Conservation (phyloP, 2,113 vertebrate genomes). For the Triplophysa dalaica region DNA sequence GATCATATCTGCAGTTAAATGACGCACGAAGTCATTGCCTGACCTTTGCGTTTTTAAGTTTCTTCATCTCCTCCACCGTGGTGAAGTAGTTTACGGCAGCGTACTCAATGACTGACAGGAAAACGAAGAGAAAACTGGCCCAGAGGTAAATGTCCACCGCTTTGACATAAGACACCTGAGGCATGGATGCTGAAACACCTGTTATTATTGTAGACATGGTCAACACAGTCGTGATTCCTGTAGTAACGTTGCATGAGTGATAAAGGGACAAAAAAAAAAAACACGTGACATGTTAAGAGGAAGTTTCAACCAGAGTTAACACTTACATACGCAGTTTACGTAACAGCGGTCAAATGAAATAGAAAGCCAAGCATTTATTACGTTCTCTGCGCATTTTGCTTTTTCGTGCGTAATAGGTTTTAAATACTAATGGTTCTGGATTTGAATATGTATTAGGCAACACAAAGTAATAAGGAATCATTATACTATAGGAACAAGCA, state of each 20-base stretch:
- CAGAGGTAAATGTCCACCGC: conserved; percentile 89
- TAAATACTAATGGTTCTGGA: too few species aligned
- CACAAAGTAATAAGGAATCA: too few species aligned
- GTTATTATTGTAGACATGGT: conserved; percentile 91
- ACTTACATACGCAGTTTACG: too few species aligned
- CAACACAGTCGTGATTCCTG: conserved; percentile 89
- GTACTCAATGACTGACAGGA: conserved; percentile 88
- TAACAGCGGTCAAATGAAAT: too few species aligned
- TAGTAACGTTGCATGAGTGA: conserved; percentile 19
- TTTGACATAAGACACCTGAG: conserved; percentile 87
- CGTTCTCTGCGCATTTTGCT: background rate
- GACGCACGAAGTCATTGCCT: background rate
- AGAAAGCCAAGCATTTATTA: background rate
- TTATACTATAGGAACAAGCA: too few species aligned
- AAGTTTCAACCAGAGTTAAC: background rate
- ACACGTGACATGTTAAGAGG: background rate
- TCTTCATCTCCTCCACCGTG: conserved; percentile 83
- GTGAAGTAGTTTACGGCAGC: conserved; percentile 92
- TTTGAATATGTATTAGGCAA: too few species aligned
- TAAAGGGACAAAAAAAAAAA: conserved; percentile 35
- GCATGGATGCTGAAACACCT: conserved; percentile 86
- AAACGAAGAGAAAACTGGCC: conserved; percentile 82
- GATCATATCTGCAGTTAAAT: background rate
- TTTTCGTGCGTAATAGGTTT: too few species aligned
- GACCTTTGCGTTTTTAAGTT: conserved; percentile 65